Base-by-base conservation (phyloP, 2,888 invertebrate species). In the Acrocera orbiculus region DNA sequence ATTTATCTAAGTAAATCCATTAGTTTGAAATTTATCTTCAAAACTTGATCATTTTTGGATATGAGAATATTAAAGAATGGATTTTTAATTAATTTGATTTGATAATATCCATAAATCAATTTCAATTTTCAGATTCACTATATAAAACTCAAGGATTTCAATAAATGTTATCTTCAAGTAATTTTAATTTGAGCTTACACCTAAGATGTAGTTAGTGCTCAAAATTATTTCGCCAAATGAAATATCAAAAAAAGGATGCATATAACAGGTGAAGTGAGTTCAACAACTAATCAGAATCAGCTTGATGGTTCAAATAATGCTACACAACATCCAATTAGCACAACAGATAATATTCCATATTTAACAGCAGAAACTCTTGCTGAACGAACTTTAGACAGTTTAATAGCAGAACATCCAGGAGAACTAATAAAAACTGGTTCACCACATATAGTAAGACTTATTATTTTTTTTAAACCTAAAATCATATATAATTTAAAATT, bases 361-460 rank as follows among this genome's bases (percentile, higher is more conserved):
- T 56, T 85, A 56, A 83, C 83, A 16, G 82, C 83, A 5, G 85
- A 85, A 55, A 66, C 81, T 30, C 61, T 86, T 43, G 80, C 83
- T 29, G 86, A 87, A 52, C 67, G 85, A 42, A 83, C 86, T 3
- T 62, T 86, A 41, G 85, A 85, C 54, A 80, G 82, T 31, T 65
- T 86, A 40, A 62, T 90, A 39, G 79, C 85, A 34, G 89, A 90
- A 52, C 89, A 90, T 63, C 87, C 89, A 4, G 90, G 89, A 13
- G 87, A 89, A 62, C 64, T 95, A 44, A 78, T 92, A 39, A 72
- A 89, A 54, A 96, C 96, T 44, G 95, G 93, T n/a, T 76, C 82
- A 53, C 92, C 92, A 2, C 81, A 89, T 65, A 79, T 95, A 58
- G 79, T 92, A 48, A 64, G 66, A 13, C 5, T 7, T 23, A 11